Base-by-base conservation (phyloP, 2,888 invertebrate species). In the Phaonia tiefii region DNA sequence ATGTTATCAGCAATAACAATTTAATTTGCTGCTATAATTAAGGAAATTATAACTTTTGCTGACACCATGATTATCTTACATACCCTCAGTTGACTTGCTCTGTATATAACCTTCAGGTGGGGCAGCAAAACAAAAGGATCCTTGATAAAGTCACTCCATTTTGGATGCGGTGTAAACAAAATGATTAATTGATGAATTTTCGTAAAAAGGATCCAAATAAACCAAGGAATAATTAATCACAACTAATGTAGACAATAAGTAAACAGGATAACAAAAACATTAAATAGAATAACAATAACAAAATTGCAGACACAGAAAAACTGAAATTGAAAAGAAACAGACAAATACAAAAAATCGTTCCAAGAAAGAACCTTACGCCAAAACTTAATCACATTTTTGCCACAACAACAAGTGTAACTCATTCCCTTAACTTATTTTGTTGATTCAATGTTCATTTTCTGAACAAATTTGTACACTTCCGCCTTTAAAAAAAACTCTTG, bases 171-270 rank as follows among this genome's bases (percentile, higher is more conserved):
- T 60, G 37, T 17, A 42, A 63, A 63, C 42, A 60, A 22, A 8
- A 17, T 63, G 63, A 63, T 63, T 63, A 63, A 63, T 63, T 63
- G 63, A 42, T 63, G 63, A 10, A 60, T 39, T 60, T 11, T 60
- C 37, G 5, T 17, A 17, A 63, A 63, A 39, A 39, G 63, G 20
- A 31, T 63, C 42, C 5, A 31, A 56, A 26, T 15, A 58, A 65
- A 75, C 60, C 20, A 67, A 66, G 60, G 58, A 60, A 37, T 42
- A 79, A 79, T 75, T 79, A 72, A 67, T 75, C 42, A 66, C 26
- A 20, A 22, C 26, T 17, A 67, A 37, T 20, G 11, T 13, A 54
- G 25, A 54, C 54, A 10, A 54, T 22, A 54, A 10, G 11, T 13
- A 54, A 54, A 22, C 2, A 13, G 13, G 13, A 25, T 11, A 54